Base-by-base conservation (phyloP, 2,888 invertebrate species). In the Chaetogeoica ovagalla region DNA sequence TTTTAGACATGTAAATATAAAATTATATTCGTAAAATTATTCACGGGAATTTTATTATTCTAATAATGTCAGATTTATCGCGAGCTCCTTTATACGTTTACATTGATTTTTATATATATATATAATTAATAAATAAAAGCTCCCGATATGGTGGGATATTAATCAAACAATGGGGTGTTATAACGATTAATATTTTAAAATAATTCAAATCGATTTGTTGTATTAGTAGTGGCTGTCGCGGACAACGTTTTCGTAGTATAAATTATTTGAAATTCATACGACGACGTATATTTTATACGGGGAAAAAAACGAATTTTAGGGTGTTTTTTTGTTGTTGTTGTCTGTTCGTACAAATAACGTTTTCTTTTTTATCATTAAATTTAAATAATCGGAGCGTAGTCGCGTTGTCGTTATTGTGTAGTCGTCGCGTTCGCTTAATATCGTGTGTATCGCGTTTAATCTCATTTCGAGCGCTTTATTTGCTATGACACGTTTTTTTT, bases 1-100 rank as follows among this genome's bases (percentile, higher is more conserved):
- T 5, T n/a, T n/a, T n/a, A n/a, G n/a, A 72, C 13, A 73, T 62
- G 19, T 60, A 60, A 72, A 62, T 72, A n/a, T n/a, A n/a, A n/a
- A n/a, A 9, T 19, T 62, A 62, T 72, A 43, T 21, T 15, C 17
- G 4, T 52, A 69, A 69, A 19, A 48, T 48, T 55, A 39, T 13
- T n/a, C 19, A 30, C 17, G 30, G 48, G 23, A 30, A 59, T 3
- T 3, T 72, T 48, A 72, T 72, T n/a, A n/a, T n/a, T n/a, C n/a
- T n/a, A n/a, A n/a, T 19, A 43, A 48, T 23, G 55, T 48, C 48
- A 11, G 11, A 2, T 48, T 11, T 7, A 48, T 48, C 48, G 48
- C 48, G 48, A 48, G 48, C 48, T 9, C 48, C 9, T 48, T 11
- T n/a, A n/a, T n/a, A n/a, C n/a, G 11, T 48, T 48, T 48, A 48